phyloP scores from a whole-genome alignment of 2,888 invertebrate genomes.

The Patella depressa region DNA sequence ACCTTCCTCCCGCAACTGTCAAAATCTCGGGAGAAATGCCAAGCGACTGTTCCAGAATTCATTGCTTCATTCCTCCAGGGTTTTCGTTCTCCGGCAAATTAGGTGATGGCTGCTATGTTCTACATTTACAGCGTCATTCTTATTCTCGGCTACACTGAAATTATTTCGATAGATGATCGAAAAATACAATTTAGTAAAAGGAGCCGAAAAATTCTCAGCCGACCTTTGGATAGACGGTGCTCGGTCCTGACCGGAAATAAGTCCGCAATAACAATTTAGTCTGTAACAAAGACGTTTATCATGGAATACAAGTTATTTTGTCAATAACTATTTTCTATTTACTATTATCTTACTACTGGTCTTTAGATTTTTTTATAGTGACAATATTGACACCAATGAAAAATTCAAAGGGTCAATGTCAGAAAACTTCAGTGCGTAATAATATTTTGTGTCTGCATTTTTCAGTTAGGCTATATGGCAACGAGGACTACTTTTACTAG shows the following conservation, averaged over 20 bases:
- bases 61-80: conserved; percentile 6
- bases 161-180: conserved; percentile 20
- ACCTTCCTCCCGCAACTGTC: conserved; percentile 22
- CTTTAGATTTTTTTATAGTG: not conserved
- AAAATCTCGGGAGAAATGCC: conserved; percentile 16
- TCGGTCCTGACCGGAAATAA: conserved; percentile 12
- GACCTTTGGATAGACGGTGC: conserved; percentile 30
- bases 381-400: not conserved
- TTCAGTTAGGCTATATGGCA: conserved; percentile 24
- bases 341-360: not conserved
- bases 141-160: not conserved
- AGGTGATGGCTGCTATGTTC: not conserved
- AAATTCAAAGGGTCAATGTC: too few relatives aligned
- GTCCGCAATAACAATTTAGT: not conserved
- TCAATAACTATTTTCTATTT: not conserved
- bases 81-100: not conserved
- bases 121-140: not conserved
- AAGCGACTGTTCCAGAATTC: not conserved
- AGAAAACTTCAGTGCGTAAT: conserved; percentile 8
- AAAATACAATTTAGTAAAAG: conserved; percentile 18
- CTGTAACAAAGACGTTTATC: too few relatives aligned
- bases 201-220: conserved; percentile 29
- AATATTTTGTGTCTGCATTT: conserved; percentile 21
- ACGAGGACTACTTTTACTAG: conserved; percentile 24
- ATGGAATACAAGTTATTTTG: not conserved